Evolutionary conservation across 1,140 invertebrate genomes (phyloP).

Genomic region (Limonius californicus): DNA sequence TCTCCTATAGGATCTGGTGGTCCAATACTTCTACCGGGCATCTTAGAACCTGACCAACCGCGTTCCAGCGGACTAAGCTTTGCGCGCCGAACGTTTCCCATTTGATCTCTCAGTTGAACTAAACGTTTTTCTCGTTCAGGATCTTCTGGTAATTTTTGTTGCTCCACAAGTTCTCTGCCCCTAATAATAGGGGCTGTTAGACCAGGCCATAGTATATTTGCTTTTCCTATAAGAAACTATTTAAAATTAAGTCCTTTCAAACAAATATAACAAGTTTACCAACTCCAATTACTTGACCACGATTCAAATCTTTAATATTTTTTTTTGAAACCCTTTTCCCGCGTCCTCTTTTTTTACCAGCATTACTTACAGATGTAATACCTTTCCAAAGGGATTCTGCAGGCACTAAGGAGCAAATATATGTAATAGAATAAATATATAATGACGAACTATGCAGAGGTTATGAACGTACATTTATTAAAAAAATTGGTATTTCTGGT

Average conservation of each 20-base stretch:
- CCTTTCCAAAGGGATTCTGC: slow-evolving; percentile 90
- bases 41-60: slow-evolving; percentile 81
- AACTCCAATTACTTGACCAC: slow-evolving; percentile 83
- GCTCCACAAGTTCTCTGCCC: slow-evolving; percentile 70
- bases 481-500: slow-evolving; percentile 51
- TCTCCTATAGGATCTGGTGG: slow-evolving; percentile 79
- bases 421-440: slow-evolving; percentile 14
- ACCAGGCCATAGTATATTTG: slow-evolving; percentile 88
- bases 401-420: slow-evolving; percentile 60
- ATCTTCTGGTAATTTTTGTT: slow-evolving; percentile 67
- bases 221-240: slow-evolving; percentile 53
- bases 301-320: slow-evolving; percentile 79
- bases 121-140: slow-evolving; percentile 67
- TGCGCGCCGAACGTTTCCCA: slow-evolving; percentile 56
- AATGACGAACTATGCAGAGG: slow-evolving; percentile 13
- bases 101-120: slow-evolving; percentile 66
- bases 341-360: slow-evolving; percentile 90
- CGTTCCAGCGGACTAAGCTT: slow-evolving; percentile 76
- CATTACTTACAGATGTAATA: slow-evolving; percentile 92
- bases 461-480: slow-evolving; percentile 50
- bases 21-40: slow-evolving; percentile 81
- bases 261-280: slow-evolving; percentile 52
- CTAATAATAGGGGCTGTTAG: slow-evolving; percentile 77
- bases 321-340: slow-evolving; percentile 74
- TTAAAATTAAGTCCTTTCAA: background rate